Percentiles rank a stretch among this genome's conserved stretches.
Conservation (phyloP, 2,797 vertebrate species). For the Pempheris klunzingeri region DNA sequence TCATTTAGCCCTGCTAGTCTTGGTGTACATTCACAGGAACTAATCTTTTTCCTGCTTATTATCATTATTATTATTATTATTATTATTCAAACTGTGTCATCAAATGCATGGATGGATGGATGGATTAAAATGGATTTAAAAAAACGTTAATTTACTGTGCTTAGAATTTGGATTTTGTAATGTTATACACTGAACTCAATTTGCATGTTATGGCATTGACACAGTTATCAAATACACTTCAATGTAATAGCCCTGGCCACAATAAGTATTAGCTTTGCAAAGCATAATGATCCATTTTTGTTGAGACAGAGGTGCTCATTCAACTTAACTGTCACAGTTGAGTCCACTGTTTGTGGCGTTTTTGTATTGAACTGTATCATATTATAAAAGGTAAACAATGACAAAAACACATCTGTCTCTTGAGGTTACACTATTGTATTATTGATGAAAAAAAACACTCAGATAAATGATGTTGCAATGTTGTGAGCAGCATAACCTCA, state of each 20-base stretch:
- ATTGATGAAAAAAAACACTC: constrained; percentile 1
- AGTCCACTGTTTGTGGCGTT: not conserved
- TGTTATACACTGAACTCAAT: constrained; percentile 1
- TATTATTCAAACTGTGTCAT: not conserved
- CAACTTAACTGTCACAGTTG: not conserved
- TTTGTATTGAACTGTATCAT: not conserved
- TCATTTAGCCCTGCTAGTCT: not conserved
- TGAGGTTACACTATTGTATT: constrained; percentile 1
- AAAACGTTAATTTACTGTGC: not conserved
- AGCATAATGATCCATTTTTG: not conserved
- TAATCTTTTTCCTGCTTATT: not conserved
- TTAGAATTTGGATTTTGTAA: not conserved
- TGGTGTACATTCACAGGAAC: not conserved
- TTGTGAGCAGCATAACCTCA: constrained; percentile 17
- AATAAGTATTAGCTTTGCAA: not conserved
- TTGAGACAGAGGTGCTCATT: not conserved
- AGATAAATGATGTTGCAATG: constrained; percentile 15
- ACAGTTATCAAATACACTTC: not conserved
- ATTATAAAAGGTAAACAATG: not conserved
- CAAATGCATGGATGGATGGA: not conserved
- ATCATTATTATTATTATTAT: not conserved
- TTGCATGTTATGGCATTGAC: not conserved
- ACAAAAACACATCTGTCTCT: not conserved
- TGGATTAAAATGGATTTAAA: not conserved
- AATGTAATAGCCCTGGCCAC: not conserved